These are phyloP conservation scores for Popillia japonica DNA, from an alignment of 1,140 invertebrate genomes.

Conservation along the genomic window DNA sequence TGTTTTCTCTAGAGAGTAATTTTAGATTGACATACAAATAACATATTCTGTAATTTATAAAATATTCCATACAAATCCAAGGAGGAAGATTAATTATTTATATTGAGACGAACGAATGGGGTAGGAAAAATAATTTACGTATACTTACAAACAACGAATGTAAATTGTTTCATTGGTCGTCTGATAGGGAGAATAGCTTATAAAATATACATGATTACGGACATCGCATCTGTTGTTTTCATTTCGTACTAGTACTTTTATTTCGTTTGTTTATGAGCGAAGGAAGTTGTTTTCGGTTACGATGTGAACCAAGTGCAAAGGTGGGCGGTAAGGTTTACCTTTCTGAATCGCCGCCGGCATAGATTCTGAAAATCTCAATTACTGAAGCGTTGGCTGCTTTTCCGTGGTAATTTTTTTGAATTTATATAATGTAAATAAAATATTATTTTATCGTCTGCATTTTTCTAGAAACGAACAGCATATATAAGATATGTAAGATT, in stretches of 20 bases:
- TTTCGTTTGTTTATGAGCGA: constrained; percentile 1
- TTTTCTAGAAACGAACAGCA: no score
- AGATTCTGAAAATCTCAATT: not conserved
- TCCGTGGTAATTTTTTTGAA: constrained; percentile 1
- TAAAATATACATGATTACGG: constrained; percentile 19
- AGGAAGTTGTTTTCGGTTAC: not conserved
- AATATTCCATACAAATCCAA: not conserved
- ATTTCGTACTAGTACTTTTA: constrained; percentile 1
- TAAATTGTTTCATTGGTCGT: not conserved
- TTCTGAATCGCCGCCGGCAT: not conserved
- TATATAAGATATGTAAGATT: no score
- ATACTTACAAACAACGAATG: not conserved
- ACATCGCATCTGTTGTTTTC: not conserved
- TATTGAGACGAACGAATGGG: not conserved
- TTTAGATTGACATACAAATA: not conserved
- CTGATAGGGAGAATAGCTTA: not conserved
- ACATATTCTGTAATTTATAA: not conserved
- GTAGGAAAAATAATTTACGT: not conserved
- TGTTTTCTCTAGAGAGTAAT: not conserved
- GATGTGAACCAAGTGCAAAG: not conserved
- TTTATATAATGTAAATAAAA: not conserved
- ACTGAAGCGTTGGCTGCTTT: not conserved
- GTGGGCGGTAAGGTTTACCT: not conserved
- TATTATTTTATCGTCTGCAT: not conserved
- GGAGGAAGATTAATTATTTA: not conserved